Evolutionary conservation across 2,113 vertebrate genomes (phyloP), one percentile per base, ranked within the genome.

Genomic region (Phrynocephalus versicolor): DNA sequence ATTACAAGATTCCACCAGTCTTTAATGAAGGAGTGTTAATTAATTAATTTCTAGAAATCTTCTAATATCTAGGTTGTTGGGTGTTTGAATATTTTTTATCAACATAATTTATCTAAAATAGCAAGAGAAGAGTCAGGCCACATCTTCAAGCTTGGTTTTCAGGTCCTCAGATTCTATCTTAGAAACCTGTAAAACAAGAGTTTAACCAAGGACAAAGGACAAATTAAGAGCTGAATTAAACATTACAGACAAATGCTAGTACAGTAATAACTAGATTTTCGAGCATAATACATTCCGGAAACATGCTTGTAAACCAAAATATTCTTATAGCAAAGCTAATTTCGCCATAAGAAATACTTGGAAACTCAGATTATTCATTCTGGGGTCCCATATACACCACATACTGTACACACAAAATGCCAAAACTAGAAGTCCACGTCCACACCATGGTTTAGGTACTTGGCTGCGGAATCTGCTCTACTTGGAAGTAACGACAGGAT

Each of bases 121-220:
- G 35, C 86, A 72, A 64, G 30, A 37, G 67, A 83, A 14, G 87
- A 74, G 35, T 95, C 91, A 95, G 79, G 93, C 92, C 39, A 70
- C 0, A 0, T 95, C 93, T 92, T 92, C 93, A 81, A 0, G 78
- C 19, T 55, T 7, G 60, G 89, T 79, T 62, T 78, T 51, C 51
- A 51, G 90, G 88, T 88, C 87, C 18, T 90, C 85, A 72, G 89
- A 33, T 89, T 95, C 94, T 71, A 96, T 82, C 41, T 82, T 78
- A 37, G 91, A 90, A 65, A 96, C 94, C 95, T 96, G 89, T 55
- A 95, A 88, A 21, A 67, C 33, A 85, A 92, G 88, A 90, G 1
- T 75, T 67, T 37, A 67, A 19, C 39, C 89, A 88, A 67, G 55
- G 0, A 25, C 1, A 70, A 45, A 76, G 18, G 55, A 16, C 70